A percentile compares a stretch with the other conserved stretches of the same genome.
Conservation (phyloP, 2,113 vertebrate genomes). For the Aptenodytes forsteri region DNA sequence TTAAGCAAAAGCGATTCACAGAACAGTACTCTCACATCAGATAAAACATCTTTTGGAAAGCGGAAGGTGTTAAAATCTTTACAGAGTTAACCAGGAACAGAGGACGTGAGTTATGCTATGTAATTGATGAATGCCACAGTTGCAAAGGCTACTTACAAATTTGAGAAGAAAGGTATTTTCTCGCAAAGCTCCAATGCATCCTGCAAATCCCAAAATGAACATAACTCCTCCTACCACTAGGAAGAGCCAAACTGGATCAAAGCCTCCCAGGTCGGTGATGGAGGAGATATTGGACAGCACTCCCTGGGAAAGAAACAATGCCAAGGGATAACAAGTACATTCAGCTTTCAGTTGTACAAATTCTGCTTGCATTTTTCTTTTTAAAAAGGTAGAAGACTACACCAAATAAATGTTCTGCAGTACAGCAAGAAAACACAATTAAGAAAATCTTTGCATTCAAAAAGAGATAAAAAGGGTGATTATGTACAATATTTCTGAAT, state of each 20-base stretch:
- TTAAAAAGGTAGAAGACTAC: neutral
- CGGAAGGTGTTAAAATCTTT: neutral
- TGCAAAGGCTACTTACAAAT: conserved; percentile 85
- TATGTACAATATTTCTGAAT: neutral
- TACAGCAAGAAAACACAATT: neutral
- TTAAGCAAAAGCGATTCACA: neutral
- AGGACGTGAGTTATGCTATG: neutral
- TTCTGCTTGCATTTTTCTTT: neutral
- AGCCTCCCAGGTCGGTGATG: conserved; percentile 95
- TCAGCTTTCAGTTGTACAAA: neutral
- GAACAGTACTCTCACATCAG: neutral
- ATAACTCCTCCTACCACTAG: conserved; percentile 96
- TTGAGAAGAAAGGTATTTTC: conserved; percentile 98
- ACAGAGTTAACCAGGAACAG: neutral
- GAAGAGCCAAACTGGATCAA: conserved; percentile 98
- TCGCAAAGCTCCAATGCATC: conserved; percentile 94
- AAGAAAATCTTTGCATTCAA: neutral
- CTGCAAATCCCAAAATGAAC: conserved; percentile 97
- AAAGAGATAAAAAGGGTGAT: neutral
- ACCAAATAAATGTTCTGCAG: neutral
- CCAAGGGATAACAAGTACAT: neutral
- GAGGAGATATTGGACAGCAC: conserved; percentile 98
- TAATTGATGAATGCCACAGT: neutral
- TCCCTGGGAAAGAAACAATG: conserved; percentile 76
- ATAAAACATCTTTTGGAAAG: neutral